Evolutionary conservation across 2,113 vertebrate genomes (phyloP).

Genomic region (Lanius ludovicianus): DNA sequence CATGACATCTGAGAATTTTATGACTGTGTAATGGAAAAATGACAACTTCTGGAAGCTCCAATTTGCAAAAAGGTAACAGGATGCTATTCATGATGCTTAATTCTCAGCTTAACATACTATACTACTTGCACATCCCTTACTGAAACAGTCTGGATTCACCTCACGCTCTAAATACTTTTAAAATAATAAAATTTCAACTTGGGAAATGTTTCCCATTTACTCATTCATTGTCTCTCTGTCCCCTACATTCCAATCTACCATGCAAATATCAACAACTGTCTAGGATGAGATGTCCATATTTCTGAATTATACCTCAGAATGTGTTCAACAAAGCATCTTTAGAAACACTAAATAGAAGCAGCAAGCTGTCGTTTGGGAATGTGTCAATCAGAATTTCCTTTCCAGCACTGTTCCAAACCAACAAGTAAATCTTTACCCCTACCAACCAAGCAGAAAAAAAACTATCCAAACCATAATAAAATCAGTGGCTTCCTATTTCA

Average conservation of each 20-base stretch:
- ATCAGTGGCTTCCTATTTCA: not conserved
- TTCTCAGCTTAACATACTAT: not conserved
- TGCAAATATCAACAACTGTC: not conserved
- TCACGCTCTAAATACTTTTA: not conserved
- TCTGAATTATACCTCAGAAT: not conserved
- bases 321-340: not conserved
- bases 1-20: not conserved
- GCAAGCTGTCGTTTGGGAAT: not conserved
- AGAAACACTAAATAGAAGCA: not conserved
- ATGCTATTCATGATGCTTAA: not conserved
- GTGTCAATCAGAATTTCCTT: accelerated
- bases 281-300: not conserved
- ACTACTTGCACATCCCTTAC: not conserved
- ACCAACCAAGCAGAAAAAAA: not conserved
- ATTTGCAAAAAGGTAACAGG: not conserved
- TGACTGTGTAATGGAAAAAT: not conserved
- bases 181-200: not conserved
- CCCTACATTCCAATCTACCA: not conserved
- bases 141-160: not conserved
- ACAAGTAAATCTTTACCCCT: not conserved
- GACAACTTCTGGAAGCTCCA: not conserved
- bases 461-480: not conserved
- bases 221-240: not conserved
- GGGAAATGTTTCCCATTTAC: not conserved
- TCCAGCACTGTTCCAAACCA: not conserved